Evolutionary conservation across 92 coral and sea anemone species (phyloP).

Genomic region (Umimayanthus chanpuru): DNA sequence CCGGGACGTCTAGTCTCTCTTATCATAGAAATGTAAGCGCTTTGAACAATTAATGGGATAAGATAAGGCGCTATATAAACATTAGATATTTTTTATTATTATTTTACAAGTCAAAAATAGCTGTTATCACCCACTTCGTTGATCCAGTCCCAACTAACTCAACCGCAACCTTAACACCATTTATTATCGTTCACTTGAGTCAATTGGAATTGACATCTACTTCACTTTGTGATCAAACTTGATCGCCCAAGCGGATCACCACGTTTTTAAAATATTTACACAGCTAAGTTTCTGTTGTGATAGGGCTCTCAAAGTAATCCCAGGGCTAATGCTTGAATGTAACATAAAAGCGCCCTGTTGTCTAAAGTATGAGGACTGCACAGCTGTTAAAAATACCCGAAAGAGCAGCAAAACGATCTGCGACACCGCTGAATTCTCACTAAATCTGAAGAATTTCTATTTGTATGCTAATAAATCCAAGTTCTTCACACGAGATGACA

Average conservation of each 20-base stretch:
- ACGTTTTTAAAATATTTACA: neutral
- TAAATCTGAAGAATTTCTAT: neutral
- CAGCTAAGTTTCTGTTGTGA: neutral
- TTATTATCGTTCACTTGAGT: neutral
- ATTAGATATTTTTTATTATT: too few species aligned
- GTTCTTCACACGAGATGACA: neutral
- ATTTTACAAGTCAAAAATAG: neutral
- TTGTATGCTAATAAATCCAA: neutral
- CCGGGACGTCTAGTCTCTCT: too few species aligned
- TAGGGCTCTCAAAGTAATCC: neutral
- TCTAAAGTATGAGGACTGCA: neutral
- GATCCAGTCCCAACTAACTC: neutral
- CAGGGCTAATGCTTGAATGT: neutral
- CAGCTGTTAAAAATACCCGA: neutral
- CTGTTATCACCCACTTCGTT: neutral
- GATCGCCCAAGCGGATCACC: neutral
- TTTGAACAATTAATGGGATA: too few species aligned
- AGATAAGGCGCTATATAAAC: neutral
- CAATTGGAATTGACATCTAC: neutral
- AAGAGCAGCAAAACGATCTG: neutral
- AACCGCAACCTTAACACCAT: too few species aligned
- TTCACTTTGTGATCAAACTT: neutral
- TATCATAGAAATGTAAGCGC: too few species aligned
- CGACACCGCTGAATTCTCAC: neutral
- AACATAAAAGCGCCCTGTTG: neutral